Evolutionary conservation across 2,113 vertebrate genomes (phyloP), one percentile per base, ranked within the genome.

Genomic region (Hipposideros armiger): DNA sequence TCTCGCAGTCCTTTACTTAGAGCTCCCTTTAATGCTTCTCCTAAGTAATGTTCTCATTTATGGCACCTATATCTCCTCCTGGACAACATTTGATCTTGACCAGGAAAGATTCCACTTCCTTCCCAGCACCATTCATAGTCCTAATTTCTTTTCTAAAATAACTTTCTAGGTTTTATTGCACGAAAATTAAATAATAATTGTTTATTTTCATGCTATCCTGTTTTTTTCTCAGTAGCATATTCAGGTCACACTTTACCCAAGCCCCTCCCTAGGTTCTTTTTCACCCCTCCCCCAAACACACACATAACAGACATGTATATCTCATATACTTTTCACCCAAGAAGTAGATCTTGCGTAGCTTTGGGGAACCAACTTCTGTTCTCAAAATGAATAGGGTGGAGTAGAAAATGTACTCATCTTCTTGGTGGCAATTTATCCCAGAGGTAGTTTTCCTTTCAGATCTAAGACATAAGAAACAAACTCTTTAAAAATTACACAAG

Each of bases 91-190:
- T 96, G 67, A 77, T 62, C 40, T 64, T 77, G 36, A 19, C 19
- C 54, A 69, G 17, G n/a, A 32, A 87, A 84, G 77, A 67, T 60
- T 82, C 20, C 19, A 28, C 9, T 70, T 64, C 24, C 89, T 78
- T 89, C 11, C 64, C 36, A 89, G 66, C 4, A 83, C 8, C 26
- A 70, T 45, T 87, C 88, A 89, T 80, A 83, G 76, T 70, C 47
- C n/a, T 84, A 4, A 81, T 95, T 69, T 45, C 28, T 83, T 81
- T 87, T 82, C 50, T 77, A 77, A 94, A 87, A 56, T 87, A 94
- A 67, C 14, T 86, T 69, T 13, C 5, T 86, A 32, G 32, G 47
- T 36, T 77, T 78, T 86, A 47, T 50, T 69, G 7, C 6, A 70
- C 9, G 13, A 72, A 81, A 89, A 26, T 88, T 70, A 81, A 87